Base-by-base conservation (phyloP, 1,140 invertebrate species). In the Pseudomyrmex flavicornis region DNA sequence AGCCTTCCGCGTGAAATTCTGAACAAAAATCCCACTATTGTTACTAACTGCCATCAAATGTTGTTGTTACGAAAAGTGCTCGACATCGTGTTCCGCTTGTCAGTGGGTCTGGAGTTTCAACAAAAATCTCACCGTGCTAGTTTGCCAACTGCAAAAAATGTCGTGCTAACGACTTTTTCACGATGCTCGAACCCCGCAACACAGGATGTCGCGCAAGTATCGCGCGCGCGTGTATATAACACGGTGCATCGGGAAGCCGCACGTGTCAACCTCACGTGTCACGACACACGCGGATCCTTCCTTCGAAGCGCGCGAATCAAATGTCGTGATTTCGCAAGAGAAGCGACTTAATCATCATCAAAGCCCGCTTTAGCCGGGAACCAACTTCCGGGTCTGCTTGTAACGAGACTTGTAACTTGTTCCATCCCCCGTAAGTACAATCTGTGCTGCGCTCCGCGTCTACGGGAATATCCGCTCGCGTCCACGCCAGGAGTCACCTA, bases 321-420 rank as follows among this genome's bases (percentile, higher is more conserved):
- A 80, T 44, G 3, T 59, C 66, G 61, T 72, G 35, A 61, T 65
- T 52, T 50, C 15, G 4, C 52, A 12, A 17, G 20, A 61, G 35
- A 77, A 22, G 20, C 13, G 50, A 76, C 72, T 88, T 59, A 79
- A 85, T 88, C 83, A 70, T 85, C 84, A 88, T 88, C 77, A 88
- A 88, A 89, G 66, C 26, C 66, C 73, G 70, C 88, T 85, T 58
- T 44, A 69, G 46, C 26, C 15, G 17, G 2, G 13, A 35, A 35
- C 15, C 59, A 61, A 69, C 72, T 88, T 82, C 61, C 54, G 50
- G 61, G 73, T 88, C 72, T 68, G 80, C 77, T 82, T 87, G 75
- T 89, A 90, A 90, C 85, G 88, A 85, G 85, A 89, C 82, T 75
- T 79, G 83, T 62, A 80, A 87, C 58, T 87, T 80, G 70, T 72